Conservation (phyloP, 2,888 invertebrate species). For the Drosophila nr. perissopoda region DNA sequence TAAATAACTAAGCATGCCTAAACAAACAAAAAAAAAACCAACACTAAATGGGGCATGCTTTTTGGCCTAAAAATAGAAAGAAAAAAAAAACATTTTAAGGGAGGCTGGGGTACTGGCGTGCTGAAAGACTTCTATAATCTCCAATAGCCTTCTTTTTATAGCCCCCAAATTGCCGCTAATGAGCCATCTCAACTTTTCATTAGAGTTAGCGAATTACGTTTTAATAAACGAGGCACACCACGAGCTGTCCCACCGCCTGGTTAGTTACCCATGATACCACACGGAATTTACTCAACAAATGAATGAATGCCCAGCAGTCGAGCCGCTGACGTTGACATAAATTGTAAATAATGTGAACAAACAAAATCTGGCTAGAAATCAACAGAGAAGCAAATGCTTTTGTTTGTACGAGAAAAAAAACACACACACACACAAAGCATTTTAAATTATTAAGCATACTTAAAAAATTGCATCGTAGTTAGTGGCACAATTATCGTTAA, state of each 20-base stretch:
- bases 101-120: neutral
- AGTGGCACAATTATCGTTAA: neutral
- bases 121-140: neutral
- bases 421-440: neutral
- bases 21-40: conserved; percentile 9
- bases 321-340: conserved; percentile 50
- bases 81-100: neutral
- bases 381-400: conserved; percentile 22
- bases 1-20: conserved; percentile 15
- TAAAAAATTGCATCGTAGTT: neutral
- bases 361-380: conserved; percentile 54
- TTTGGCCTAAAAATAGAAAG: neutral
- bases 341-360: conserved; percentile 71
- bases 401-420: conserved; percentile 3
- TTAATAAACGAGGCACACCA: conserved; percentile 3
- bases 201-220: conserved; percentile 3
- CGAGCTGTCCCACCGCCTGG: conserved; percentile 2
- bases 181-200: neutral
- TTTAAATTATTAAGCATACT: neutral
- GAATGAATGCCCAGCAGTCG: conserved; percentile 23
- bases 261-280: conserved; percentile 22
- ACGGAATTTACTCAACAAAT: conserved; percentile 42
- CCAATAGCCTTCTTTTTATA: neutral
- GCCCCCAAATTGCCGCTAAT: neutral
- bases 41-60: neutral